Conservation (phyloP, 2,888 invertebrate genomes). For the Rhorus exstirpatorius region DNA sequence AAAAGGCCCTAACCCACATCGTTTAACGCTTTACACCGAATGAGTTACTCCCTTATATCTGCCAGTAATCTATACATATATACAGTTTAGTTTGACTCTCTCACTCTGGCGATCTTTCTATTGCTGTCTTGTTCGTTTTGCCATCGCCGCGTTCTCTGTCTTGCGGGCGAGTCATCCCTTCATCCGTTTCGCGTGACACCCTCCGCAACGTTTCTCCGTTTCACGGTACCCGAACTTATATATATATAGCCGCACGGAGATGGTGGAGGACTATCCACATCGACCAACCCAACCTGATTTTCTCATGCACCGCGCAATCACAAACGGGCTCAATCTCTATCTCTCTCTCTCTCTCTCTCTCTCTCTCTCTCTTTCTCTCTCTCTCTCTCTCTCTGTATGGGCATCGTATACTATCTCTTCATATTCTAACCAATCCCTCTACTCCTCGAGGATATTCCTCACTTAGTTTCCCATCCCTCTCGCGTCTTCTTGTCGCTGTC, state of each 20-base stretch:
- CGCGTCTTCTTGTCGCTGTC: slow-evolving; percentile 47
- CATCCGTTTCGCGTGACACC: slow-evolving; percentile 53
- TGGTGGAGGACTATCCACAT: slow-evolving; percentile 75
- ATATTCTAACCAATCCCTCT: slow-evolving; percentile 78
- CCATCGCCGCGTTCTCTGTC: slow-evolving; percentile 50
- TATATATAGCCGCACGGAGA: slow-evolving; percentile 18
- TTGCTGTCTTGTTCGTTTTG: slow-evolving; percentile 26
- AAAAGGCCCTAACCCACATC: neutral
- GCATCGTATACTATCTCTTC: slow-evolving; percentile 76
- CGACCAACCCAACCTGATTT: slow-evolving; percentile 64
- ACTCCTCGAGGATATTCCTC: slow-evolving; percentile 63
- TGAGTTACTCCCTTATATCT: neutral
- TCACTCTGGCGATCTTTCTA: slow-evolving; percentile 42
- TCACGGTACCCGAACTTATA: slow-evolving; percentile 40
- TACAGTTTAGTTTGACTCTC: slow-evolving; percentile 6
- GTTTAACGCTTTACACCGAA: neutral
- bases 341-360: slow-evolving; percentile 59
- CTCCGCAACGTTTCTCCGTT: slow-evolving; percentile 46
- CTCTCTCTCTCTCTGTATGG: slow-evolving; percentile 35
- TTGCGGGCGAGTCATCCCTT: slow-evolving; percentile 48
- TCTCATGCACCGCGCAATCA: slow-evolving; percentile 52
- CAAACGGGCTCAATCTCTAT: slow-evolving; percentile 58
- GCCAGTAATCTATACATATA: neutral
- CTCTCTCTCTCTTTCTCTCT: slow-evolving; percentile 58
- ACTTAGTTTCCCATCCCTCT: slow-evolving; percentile 74